Percentiles rank a stretch among this genome's conserved stretches.
phyloP scores from a whole-genome alignment of 2,797 vertebrate species.

The Phrynocephalus guinanensis region DNA sequence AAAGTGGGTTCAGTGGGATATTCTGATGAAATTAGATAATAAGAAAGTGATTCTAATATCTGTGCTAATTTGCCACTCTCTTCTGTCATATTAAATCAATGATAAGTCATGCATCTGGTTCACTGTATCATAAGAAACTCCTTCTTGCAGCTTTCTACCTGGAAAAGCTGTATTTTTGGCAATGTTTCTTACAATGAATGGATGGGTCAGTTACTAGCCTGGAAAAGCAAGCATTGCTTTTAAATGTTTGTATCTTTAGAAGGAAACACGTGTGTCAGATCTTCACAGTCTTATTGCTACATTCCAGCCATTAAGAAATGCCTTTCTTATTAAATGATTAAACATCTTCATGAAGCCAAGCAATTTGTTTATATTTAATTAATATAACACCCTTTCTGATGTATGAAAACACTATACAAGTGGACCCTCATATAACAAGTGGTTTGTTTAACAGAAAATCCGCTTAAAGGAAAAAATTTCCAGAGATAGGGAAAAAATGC shows the following conservation, averaged over 20 bases:
- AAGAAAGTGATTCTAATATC: neutral
- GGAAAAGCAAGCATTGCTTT: neutral
- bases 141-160: neutral
- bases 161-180: neutral
- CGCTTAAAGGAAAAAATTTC: no score
- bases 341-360: slow-evolving; percentile 30
- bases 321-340: slow-evolving; percentile 43
- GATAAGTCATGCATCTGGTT: neutral
- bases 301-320: slow-evolving; percentile 5
- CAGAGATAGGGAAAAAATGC: no score
- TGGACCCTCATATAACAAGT: no score
- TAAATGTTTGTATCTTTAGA: neutral
- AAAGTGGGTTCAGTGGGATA: neutral
- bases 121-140: neutral
- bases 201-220: neutral
- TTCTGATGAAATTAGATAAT: neutral
- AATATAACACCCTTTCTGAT: slow-evolving; percentile 52
- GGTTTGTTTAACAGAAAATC: no score
- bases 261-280: neutral
- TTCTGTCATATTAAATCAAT: neutral
- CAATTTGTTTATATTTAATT: slow-evolving; percentile 40
- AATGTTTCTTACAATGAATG: neutral
- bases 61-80: neutral
- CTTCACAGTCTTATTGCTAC: neutral
- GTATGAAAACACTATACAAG: slow-evolving; percentile 61